These are phyloP conservation scores for Meghimatium bilineatum DNA, from an alignment of 2,888 invertebrate species.

Conservation along the genomic window DNA sequence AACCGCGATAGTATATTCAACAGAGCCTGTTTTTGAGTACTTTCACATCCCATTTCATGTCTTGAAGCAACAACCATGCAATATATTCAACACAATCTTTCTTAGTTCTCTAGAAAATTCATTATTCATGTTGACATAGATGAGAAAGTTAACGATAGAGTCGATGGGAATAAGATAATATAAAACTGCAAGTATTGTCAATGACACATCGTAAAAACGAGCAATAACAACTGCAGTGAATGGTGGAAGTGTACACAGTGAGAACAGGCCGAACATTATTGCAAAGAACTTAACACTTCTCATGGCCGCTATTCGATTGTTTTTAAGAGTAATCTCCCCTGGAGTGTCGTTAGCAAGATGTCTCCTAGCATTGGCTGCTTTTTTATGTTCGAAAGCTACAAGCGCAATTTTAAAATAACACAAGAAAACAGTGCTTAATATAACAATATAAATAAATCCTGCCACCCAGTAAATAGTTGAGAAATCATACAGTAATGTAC, in stretches of 20 bases:
- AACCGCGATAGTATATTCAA: too few relatives aligned
- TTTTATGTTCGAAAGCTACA: constrained; percentile 16
- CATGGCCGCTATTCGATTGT: neutral
- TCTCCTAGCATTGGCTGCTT: constrained; percentile 11
- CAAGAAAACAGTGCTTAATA: neutral
- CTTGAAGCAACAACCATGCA: too few relatives aligned
- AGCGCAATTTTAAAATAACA: constrained; percentile 21
- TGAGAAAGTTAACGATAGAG: neutral
- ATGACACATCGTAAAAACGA: neutral
- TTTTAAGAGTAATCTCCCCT: neutral
- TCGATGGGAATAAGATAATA: neutral
- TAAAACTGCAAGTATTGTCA: neutral
- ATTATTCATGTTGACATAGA: constrained; percentile 9
- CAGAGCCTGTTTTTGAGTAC: too few relatives aligned
- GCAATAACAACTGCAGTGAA: neutral
- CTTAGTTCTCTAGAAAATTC: neutral
- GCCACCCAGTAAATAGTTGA: neutral
- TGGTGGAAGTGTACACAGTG: neutral
- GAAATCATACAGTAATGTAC: neutral
- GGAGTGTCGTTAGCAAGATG: neutral
- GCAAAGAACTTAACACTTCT: constrained; percentile 15
- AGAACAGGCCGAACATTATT: neutral
- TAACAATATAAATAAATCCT: too few relatives aligned
- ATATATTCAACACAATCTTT: neutral
- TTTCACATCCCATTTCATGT: too few relatives aligned